These are phyloP conservation scores for Tanytarsus gracilentus DNA, from an alignment of 2,888 invertebrate genomes.

Conservation along the genomic window DNA sequence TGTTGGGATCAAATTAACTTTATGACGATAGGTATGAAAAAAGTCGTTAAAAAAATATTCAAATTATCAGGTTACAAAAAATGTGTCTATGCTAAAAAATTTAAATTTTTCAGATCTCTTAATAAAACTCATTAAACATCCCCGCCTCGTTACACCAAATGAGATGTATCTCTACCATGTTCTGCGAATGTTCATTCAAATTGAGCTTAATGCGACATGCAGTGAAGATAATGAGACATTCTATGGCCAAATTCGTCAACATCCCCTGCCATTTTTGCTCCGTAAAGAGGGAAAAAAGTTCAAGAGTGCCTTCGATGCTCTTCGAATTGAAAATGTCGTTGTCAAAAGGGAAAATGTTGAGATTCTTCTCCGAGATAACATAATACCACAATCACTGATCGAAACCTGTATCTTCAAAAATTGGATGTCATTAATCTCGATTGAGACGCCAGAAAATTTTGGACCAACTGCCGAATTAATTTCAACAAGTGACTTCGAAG, in stretches of 20 bases:
- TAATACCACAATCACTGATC: constrained; percentile 3
- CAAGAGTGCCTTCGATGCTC: neutral
- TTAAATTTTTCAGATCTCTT: too few species aligned
- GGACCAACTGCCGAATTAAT: constrained; percentile 7
- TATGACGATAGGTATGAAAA: neutral
- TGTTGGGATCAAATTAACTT: constrained; percentile 11
- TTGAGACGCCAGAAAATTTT: constrained; percentile 17
- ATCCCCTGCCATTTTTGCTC: neutral
- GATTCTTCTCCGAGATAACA: neutral
- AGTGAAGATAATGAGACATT: neutral
- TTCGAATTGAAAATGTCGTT: neutral
- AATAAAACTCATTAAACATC: constrained; percentile 5
- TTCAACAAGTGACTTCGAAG: neutral
- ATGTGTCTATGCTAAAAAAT: too few species aligned
- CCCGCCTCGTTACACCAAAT: constrained; percentile 7
- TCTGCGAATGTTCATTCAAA: constrained; percentile 7
- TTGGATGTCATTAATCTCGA: constrained; percentile 21
- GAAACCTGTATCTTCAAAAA: constrained; percentile 3
- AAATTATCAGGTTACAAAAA: too few species aligned
- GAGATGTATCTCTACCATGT: constrained; percentile 16
- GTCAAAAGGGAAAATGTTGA: constrained; percentile 10
- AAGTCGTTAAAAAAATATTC: too few species aligned
- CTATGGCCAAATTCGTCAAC: neutral
- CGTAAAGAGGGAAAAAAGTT: neutral
- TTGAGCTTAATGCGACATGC: neutral